Evolutionary conservation across 2,888 invertebrate species (phyloP), one percentile per base, ranked within the genome.

Genomic region (Ephialtes manifestator): DNA sequence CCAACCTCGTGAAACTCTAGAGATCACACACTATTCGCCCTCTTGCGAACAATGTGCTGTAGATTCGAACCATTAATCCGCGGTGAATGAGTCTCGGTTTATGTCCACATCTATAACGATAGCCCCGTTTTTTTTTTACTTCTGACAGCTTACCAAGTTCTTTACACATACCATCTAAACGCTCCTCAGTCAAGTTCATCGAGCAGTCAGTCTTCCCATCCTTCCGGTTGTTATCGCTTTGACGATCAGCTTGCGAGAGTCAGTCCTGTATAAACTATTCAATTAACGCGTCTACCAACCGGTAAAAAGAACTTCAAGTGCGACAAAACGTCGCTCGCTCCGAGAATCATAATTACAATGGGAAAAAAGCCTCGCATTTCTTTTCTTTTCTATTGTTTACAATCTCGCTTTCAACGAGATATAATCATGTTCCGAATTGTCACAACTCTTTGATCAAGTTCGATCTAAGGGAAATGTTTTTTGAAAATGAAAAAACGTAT

Each of bases 191-290:
- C 55, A 77, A 79, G 67, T 60, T 60, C 79, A 55, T n/a, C 20
- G 43, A 51, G 55, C 70, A 43, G 79, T 81, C n/a, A n/a, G n/a
- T n/a, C n/a, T n/a, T n/a, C n/a, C n/a, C n/a, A n/a, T n/a, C 81
- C 81, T 74, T 81, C 84, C 81, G 67, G 81, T 60, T 65, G 67
- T 67, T 72, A 74, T 84, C 65, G 72, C 68, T 68, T 13, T 70
- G 71, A 55, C 71, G 65, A 76, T 84, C 48, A 68, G 51, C 24
- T 60, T 68, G 31, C 51, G 55, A 53, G 31, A 74, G n/a, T n/a
- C n/a, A n/a, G n/a, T n/a, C 58, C 43, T 7, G 35, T 58, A n/a
- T 71, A 70, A 48, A 70, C 55, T 68, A n/a, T n/a, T 70, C 79
- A 67, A 78, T 86, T 84, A 83, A 71, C 48, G 60, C 60, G 70